Percentiles rank a stretch among this genome's conserved stretches.
Evolutionary conservation across 1,140 invertebrate species (phyloP).

Genomic region (fruit fly (Drosophila melanogaster)): DNA sequence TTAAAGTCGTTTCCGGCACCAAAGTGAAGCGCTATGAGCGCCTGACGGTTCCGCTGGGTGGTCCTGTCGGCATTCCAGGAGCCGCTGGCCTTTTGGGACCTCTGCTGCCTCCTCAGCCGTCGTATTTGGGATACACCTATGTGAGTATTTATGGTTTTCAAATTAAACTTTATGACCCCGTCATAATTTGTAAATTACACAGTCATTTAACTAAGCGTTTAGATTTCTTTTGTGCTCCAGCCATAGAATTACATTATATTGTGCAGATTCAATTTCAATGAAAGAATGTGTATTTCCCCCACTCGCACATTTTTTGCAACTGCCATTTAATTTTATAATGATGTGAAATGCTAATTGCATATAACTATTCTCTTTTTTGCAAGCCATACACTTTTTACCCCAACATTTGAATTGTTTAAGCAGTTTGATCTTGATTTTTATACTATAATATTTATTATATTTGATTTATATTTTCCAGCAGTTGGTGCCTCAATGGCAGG

Average conservation of each 20-base stretch:
- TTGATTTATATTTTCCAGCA: background rate
- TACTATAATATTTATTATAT: background rate
- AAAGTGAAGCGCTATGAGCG: constrained; percentile 80
- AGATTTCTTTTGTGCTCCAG: constrained; percentile 7
- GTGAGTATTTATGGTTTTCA: constrained; percentile 28
- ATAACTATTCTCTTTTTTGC: background rate
- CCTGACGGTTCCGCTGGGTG: constrained; percentile 64
- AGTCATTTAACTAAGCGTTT: background rate
- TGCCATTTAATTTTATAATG: constrained; percentile 16
- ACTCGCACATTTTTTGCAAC: background rate
- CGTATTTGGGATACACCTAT: constrained; percentile 65
- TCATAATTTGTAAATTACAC: constrained; percentile 7
- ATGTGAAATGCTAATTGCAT: background rate
- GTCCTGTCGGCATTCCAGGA: constrained; percentile 52
- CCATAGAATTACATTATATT: background rate
- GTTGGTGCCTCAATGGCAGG: constrained; percentile 74
- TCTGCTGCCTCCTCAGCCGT: constrained; percentile 54
- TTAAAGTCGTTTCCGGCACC: constrained; percentile 80
- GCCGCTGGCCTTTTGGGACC: constrained; percentile 57
- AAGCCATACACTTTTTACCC: background rate
- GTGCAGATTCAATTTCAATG: background rate
- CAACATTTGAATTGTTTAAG: background rate
- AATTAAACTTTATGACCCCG: background rate
- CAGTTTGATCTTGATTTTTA: constrained; percentile 5
- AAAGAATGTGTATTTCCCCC: background rate